Evolutionary conservation across 2,113 vertebrate genomes (phyloP).

Genomic region (Oncorhynchus kisutch): DNA sequence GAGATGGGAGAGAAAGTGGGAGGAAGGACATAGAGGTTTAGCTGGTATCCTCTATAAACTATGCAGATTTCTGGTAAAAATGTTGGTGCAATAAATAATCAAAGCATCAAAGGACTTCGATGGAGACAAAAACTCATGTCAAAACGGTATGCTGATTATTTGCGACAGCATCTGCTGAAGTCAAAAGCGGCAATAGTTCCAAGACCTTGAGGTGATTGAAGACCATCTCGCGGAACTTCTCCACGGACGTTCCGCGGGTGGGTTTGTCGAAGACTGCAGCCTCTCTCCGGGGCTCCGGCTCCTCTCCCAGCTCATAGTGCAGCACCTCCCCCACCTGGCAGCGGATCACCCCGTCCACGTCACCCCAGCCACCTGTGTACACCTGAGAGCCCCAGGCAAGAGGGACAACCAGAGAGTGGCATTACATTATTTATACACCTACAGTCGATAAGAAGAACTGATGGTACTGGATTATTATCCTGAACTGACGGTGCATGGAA

Average conservation of each 20-base stretch:
- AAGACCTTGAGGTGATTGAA: conserved; percentile 89
- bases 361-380: conserved; percentile 94
- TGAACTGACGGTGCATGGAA: no score
- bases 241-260: conserved; percentile 93
- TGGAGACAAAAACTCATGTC: neutral
- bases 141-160: neutral
- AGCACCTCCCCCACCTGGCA: conserved; percentile 88
- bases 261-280: conserved; percentile 89
- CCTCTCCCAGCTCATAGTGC: conserved; percentile 86
- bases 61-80: neutral
- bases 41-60: neutral
- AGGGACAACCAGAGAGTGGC: no score
- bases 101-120: neutral
- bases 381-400: conserved; percentile 68
- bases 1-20: conserved; percentile 32
- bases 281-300: conserved; percentile 89
- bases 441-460: no score
- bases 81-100: neutral
- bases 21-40: neutral
- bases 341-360: conserved; percentile 89
- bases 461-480: no score
- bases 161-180: neutral
- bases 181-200: neutral
- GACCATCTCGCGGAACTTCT: conserved; percentile 98
- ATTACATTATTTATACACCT: no score